Percentiles rank a stretch among this genome's conserved stretches.
Evolutionary conservation across 2,888 invertebrate genomes (phyloP).

Genomic region (Busseola fusca): DNA sequence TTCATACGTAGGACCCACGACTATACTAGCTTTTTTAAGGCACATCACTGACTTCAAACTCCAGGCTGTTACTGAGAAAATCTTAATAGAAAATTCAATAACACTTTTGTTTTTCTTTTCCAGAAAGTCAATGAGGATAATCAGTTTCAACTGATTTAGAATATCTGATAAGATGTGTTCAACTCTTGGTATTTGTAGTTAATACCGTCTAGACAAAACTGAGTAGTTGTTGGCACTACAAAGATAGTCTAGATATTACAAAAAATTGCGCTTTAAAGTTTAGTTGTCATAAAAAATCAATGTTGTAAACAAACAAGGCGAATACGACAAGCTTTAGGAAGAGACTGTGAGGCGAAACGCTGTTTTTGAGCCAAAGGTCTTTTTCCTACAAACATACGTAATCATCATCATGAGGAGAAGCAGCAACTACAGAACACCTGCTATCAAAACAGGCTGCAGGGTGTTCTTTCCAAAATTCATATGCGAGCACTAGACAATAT

Average conservation of each 20-base stretch:
- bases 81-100: background rate
- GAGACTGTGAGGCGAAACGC: background rate
- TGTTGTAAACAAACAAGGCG: background rate
- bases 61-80: background rate
- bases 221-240: background rate
- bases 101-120: too few species aligned
- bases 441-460: too few species aligned
- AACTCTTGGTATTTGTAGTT: background rate
- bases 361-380: background rate
- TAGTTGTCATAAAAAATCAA: background rate
- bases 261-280: background rate
- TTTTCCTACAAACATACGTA: background rate
- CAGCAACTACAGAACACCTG: background rate
- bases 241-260: background rate
- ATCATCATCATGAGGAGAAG: background rate
- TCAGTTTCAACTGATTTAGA: background rate
- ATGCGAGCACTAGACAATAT: background rate
- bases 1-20: too few species aligned
- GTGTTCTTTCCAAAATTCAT: background rate
- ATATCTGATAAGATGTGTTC: background rate
- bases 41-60: background rate
- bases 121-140: too few species aligned
- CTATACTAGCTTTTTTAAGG: too few species aligned
- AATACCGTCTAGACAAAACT: background rate
- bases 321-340: background rate